Evolutionary conservation across 2,113 vertebrate genomes (phyloP).

Genomic region (Cololabis saira): DNA sequence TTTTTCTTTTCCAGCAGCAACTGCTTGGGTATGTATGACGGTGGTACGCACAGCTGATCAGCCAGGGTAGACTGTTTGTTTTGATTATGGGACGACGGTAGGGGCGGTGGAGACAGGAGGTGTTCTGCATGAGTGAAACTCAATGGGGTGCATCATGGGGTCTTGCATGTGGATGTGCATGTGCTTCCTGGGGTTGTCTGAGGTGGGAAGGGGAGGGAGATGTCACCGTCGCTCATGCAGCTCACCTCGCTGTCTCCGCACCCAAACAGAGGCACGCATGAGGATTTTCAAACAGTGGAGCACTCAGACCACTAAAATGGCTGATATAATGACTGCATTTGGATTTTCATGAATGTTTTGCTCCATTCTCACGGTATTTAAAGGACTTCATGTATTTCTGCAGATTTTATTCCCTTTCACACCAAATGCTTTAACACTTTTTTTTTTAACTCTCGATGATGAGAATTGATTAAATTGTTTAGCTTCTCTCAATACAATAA

Average conservation of each 20-base stretch:
- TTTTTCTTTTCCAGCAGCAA: slow-evolving; percentile 1
- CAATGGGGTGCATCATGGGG: slow-evolving; percentile 19
- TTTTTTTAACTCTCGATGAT: too few relatives aligned
- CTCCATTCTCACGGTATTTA: slow-evolving; percentile 2
- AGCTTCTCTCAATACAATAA: too few relatives aligned
- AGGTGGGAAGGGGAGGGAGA: neutral
- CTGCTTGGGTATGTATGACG: slow-evolving; percentile 67
- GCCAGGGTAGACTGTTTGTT: slow-evolving; percentile 6
- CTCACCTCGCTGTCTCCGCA: slow-evolving; percentile 43
- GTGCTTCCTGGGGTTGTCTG: slow-evolving; percentile 59
- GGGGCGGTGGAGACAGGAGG: slow-evolving; percentile 14
- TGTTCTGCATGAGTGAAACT: slow-evolving; percentile 65
- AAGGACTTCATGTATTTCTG: slow-evolving; percentile 1
- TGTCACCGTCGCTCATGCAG: slow-evolving; percentile 53
- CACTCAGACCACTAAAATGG: neutral
- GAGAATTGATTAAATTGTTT: too few relatives aligned
- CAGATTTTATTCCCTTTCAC: too few relatives aligned
- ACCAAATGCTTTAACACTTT: too few relatives aligned
- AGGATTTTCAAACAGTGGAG: slow-evolving; percentile 2
- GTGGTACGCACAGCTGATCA: slow-evolving; percentile 60
- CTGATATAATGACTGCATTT: neutral
- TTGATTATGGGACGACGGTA: neutral
- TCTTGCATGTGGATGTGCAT: slow-evolving; percentile 83
- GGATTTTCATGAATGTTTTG: slow-evolving; percentile 14
- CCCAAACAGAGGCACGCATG: slow-evolving; percentile 38